Conservation (phyloP, 2,888 invertebrate species). For the Flexamia atlantica region DNA sequence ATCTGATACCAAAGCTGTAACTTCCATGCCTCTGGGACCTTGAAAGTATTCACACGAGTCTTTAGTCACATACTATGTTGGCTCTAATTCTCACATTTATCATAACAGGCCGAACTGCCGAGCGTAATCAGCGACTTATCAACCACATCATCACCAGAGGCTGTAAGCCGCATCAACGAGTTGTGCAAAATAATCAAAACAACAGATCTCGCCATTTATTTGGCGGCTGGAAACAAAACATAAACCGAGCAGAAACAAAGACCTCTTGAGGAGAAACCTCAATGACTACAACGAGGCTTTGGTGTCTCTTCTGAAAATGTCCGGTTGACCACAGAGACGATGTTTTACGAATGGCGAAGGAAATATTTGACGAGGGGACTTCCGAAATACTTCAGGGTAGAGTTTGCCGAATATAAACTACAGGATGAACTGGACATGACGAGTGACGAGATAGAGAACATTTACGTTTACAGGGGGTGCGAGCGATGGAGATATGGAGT, state of each 20-base stretch:
- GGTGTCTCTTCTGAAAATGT: constrained; percentile 6
- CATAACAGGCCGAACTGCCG: neutral
- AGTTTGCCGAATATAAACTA: constrained; percentile 46
- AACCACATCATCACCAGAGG: constrained; percentile 26
- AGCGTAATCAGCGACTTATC: neutral
- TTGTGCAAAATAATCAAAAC: constrained; percentile 20
- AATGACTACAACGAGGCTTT: constrained; percentile 34
- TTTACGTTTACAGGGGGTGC: constrained; percentile 39
- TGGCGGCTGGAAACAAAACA: constrained; percentile 17
- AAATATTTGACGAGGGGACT: constrained; percentile 47
- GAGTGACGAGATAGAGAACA: constrained; percentile 34
- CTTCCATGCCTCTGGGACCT: no score
- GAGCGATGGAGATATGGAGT: constrained; percentile 38
- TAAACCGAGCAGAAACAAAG: constrained; percentile 34
- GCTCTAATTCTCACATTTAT: neutral
- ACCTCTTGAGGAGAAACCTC: constrained; percentile 21
- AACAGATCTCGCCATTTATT: constrained; percentile 28
- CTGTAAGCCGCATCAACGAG: constrained; percentile 14
- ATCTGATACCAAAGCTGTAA: no score
- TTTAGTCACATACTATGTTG: neutral
- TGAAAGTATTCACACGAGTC: no score
- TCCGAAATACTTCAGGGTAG: constrained; percentile 38
- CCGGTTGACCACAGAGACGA: constrained; percentile 29
- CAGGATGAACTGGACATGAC: constrained; percentile 43
- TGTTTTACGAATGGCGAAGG: constrained; percentile 35